Conservation (phyloP, 1,140 invertebrate genomes). For the Drosophila ogumai region DNA sequence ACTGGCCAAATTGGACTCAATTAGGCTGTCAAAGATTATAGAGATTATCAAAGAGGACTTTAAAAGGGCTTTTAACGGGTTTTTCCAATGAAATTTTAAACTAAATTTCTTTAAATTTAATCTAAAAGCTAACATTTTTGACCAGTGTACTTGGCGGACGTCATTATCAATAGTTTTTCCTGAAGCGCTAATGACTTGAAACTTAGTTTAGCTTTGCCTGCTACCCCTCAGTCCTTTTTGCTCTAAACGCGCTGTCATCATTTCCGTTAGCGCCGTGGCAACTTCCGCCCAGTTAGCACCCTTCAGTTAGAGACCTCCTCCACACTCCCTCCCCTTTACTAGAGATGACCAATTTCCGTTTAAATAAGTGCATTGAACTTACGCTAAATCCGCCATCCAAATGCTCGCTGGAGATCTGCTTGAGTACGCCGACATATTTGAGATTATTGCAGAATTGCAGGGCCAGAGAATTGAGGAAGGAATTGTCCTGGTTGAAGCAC, state of each 20-base stretch:
- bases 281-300: conserved; percentile 56
- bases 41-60: background rate
- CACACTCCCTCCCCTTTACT: background rate
- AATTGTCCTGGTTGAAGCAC: conserved; percentile 81
- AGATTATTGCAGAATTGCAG: conserved; percentile 94
- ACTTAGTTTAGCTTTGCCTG: conserved; percentile 25
- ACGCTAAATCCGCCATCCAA: conserved; percentile 90
- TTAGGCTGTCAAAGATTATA: conserved; percentile 5
- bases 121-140: background rate
- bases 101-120: background rate
- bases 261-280: conserved; percentile 70
- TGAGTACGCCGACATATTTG: conserved; percentile 93
- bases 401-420: conserved; percentile 87
- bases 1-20: conserved; percentile 3
- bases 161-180: conserved; percentile 58
- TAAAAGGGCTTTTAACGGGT: no score
- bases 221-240: background rate
- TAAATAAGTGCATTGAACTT: conserved; percentile 76
- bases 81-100: no score
- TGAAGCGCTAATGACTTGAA: conserved; percentile 57
- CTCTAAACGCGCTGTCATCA: conserved; percentile 45
- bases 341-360: conserved; percentile 55
- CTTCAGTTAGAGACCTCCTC: conserved; percentile 34
- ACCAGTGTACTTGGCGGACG: background rate
- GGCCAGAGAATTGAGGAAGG: conserved; percentile 89